Base-by-base conservation (phyloP, 1,140 invertebrate species). In the Drosophila tsacasi region DNA sequence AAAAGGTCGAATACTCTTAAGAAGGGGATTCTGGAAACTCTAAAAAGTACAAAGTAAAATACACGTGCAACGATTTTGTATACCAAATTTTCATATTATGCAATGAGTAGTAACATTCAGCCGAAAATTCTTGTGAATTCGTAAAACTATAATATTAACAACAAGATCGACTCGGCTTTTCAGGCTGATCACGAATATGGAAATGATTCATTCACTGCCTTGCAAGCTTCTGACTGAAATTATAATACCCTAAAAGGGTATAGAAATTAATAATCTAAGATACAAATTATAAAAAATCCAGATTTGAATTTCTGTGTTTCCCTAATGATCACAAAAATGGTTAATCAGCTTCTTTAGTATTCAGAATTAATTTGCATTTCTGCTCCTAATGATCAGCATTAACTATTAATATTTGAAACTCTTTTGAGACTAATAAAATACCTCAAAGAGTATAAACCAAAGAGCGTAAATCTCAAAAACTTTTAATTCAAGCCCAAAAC, bases 321-420 rank as follows among this genome's bases (percentile, higher is more conserved):
- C 23, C 5, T 60, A 46, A 64, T 64, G 61, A 57, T 55, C 6
- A 27, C 27, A 6, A 25, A 46, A 25, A 59, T 37, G 19, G 12
- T 13, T 25, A 58, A 67, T 37, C 42, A 19, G 12, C 9, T 35
- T 27, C 2, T 17, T 21, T 17, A 21, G 46, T 27, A 32, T 19
- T 27, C 23, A 21, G 47, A 19, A 52, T 21, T 17, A 44, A 65
- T 69, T 52, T 44, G 19, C 23, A 23, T 21, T 50, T 69, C 4
- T 17, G 21, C 32, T 62, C 35, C 50, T 68, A 65, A 52, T 19
- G 35, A 35, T 27, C 6, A 27, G 15, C 46, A 32, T 64, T 42
- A 52, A 42, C 62, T 52, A 23, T 49, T 35, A 64, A 44, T 65
- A 69, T 65, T 63, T 27, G 52, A 19, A 63, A 39, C 23, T 63